phyloP scores from a whole-genome alignment of 1,140 invertebrate species.

The Apis laboriosa region DNA sequence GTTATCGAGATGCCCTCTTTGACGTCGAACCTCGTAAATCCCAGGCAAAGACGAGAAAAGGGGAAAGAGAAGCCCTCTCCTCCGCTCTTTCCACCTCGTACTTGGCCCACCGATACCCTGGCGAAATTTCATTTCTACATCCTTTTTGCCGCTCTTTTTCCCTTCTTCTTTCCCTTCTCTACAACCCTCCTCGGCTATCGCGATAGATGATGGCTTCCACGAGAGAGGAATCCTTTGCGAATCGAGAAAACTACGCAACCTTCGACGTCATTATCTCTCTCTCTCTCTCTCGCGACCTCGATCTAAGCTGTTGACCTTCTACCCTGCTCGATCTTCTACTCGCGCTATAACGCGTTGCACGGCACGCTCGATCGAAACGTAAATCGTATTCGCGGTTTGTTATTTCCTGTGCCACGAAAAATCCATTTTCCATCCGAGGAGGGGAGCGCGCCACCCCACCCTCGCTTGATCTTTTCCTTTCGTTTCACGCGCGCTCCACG shows the following conservation, averaged over 20 bases:
- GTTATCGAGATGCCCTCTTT: background rate
- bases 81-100: background rate
- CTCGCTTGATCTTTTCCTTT: conserved; percentile 1
- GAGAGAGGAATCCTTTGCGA: conserved; percentile 17
- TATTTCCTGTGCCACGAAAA: conserved; percentile 36
- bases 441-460: background rate
- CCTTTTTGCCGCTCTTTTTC: background rate
- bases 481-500: background rate
- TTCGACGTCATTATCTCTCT: conserved; percentile 25
- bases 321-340: background rate
- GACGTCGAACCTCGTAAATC: conserved; percentile 4
- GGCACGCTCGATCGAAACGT: background rate
- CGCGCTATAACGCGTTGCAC: background rate
- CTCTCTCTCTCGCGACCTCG: background rate
- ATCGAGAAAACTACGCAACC: conserved; percentile 23
- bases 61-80: background rate
- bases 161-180: background rate
- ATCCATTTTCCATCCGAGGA: conserved; percentile 26
- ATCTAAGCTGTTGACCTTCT: background rate
- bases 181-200: background rate
- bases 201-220: conserved; percentile 30
- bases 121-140: conserved; percentile 38
- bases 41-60: background rate
- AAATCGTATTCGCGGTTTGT: conserved; percentile 7
- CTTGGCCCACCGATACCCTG: conserved; percentile 16